Evolutionary conservation across 2,797 vertebrate genomes (phyloP), one percentile per base, ranked within the genome.

Genomic region (Enteromius mattozi): DNA sequence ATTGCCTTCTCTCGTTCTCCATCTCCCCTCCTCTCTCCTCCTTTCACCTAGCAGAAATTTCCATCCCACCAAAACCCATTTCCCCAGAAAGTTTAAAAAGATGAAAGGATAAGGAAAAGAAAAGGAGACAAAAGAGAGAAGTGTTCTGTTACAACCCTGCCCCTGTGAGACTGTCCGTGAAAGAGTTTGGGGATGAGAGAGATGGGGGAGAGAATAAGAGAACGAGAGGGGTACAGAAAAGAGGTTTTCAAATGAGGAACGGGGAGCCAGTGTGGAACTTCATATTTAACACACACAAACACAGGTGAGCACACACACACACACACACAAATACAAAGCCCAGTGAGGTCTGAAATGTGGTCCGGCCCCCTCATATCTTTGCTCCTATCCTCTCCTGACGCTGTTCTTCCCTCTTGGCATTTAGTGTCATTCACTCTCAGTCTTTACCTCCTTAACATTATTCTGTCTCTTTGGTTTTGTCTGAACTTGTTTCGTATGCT

Each of bases 41-140:
- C 74, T 89, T 93, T 92, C 92, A 92, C 91, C 91, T 90, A 91
- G 92, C 90, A 87, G 92, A 92, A 91, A 92, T 93, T 93, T 94
- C 92, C 92, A 92, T 94, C 94, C 91, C 92, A 92, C 92, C 91
- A 89, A 94, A 93, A 86, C 91, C 90, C 85, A 91, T 92, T 92
- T 87, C 92, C 92, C 85, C 90, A 90, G 91, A 94, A 94, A 93
- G 93, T 94, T 93, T 93, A 91, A 93, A 94, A 93, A 94, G 94
- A 95, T 95, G 93, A 96, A 95, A 95, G 95, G 95, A 95, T 94
- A 95, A 92, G 78, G 88, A 91, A 72, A 93, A 94, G 92, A 95
- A 95, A 92, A 89, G 92, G 92, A 91, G 87, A 95, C 94, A 96
- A 95, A 94, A 85, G 93, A 89, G 91, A 69, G 75, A 86, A 68